These are phyloP conservation scores for Pomatostomus ruficeps DNA, from an alignment of 2,113 vertebrate species.

Conservation along the genomic window DNA sequence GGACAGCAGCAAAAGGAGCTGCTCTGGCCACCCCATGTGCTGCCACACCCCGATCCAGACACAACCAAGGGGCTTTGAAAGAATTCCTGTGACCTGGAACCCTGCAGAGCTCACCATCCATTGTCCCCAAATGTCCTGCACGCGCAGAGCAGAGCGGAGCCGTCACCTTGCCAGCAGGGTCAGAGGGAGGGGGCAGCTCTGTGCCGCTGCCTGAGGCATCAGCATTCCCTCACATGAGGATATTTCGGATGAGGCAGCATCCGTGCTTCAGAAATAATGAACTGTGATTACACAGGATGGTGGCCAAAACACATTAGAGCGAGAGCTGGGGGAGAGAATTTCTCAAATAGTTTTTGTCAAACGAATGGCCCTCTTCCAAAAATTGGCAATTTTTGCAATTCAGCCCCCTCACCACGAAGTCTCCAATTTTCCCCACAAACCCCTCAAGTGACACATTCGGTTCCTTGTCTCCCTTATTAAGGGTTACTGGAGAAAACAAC, in stretches of 20 bases:
- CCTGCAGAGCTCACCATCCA: not conserved
- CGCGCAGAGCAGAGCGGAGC: accelerated
- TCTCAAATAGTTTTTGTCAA: constrained; percentile 41
- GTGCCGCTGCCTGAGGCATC: not conserved
- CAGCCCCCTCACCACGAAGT: constrained; percentile 33
- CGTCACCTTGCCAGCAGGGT: not conserved
- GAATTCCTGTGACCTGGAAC: not conserved
- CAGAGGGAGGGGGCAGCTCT: not conserved
- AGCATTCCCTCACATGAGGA: not conserved
- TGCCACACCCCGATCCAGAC: accelerated
- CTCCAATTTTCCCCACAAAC: not conserved
- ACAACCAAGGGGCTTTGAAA: accelerated
- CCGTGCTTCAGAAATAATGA: constrained; percentile 22
- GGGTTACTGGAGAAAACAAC: not conserved
- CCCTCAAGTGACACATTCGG: not conserved
- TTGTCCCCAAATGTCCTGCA: not conserved
- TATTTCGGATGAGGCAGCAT: not conserved
- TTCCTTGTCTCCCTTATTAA: not conserved
- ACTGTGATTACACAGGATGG: constrained; percentile 23
- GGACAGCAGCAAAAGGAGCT: not conserved
- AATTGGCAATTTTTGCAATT: not conserved
- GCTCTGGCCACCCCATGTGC: not conserved
- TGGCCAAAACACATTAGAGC: constrained; percentile 32
- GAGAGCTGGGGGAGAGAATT: not conserved
- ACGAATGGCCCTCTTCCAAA: constrained; percentile 37